These are phyloP conservation scores for Spatulosminthurus flaviceps DNA, from an alignment of 2,888 invertebrate species.

Conservation along the genomic window DNA sequence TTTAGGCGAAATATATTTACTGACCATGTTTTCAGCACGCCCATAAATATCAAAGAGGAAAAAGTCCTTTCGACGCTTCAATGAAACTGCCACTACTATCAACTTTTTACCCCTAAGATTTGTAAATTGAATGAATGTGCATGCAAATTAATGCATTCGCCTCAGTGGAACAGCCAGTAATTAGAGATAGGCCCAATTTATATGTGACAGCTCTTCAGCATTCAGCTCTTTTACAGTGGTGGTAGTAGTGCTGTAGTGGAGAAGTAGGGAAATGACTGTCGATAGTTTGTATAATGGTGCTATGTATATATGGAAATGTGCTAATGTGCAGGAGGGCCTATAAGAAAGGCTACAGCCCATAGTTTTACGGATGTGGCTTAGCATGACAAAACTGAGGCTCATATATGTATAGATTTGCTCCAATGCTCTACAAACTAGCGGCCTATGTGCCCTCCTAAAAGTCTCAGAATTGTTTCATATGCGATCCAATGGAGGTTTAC, in stretches of 20 bases:
- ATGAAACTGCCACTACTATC: background rate
- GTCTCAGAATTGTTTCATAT: too few relatives aligned
- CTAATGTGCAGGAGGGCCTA: too few relatives aligned
- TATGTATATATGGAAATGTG: background rate
- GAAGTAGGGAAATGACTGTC: background rate
- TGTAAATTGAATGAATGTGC: constrained; percentile 18
- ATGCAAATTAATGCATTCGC: constrained; percentile 12
- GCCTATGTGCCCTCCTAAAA: too few relatives aligned
- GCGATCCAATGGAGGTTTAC: too few relatives aligned
- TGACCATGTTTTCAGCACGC: too few relatives aligned
- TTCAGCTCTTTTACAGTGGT: too few relatives aligned
- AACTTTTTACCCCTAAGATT: background rate
- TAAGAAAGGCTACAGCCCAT: too few relatives aligned
- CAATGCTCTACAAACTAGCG: too few relatives aligned
- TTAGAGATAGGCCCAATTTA: background rate
- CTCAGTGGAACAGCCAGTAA: constrained; percentile 2
- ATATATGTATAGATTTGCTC: background rate
- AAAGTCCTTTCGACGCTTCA: background rate
- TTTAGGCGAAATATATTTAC: too few relatives aligned
- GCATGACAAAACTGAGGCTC: constrained; percentile 5
- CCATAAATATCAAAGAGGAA: background rate
- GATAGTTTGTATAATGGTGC: background rate
- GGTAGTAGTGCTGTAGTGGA: too few relatives aligned
- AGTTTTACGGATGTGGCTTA: background rate
- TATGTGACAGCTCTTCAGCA: constrained; percentile 9